A percentile compares a stretch with the other conserved stretches of the same genome.
Conservation (phyloP, 2,113 vertebrate genomes). For the Dasypus novemcinctus region DNA sequence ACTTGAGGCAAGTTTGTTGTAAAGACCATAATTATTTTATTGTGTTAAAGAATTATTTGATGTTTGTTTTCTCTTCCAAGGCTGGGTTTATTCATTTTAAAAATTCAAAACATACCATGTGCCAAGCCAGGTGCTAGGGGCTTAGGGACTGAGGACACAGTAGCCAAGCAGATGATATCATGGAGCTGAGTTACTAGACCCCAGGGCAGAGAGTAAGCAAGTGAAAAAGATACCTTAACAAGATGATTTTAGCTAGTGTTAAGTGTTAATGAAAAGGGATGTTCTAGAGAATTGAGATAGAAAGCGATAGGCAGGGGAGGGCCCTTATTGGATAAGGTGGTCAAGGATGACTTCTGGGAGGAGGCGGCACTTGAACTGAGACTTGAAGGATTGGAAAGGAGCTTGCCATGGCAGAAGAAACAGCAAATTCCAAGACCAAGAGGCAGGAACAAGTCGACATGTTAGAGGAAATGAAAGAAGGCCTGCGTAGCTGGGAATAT, state of each 20-base stretch:
- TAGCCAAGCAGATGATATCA: background rate
- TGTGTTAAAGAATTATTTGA: background rate
- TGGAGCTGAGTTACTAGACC: background rate
- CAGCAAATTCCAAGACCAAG: background rate
- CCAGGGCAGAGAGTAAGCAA: background rate
- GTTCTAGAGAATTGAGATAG: background rate
- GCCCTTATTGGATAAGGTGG: background rate
- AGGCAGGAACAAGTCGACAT: background rate
- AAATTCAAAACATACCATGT: background rate
- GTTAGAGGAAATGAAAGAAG: background rate
- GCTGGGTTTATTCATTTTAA: background rate
- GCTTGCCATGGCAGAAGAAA: background rate
- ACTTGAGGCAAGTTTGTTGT: background rate
- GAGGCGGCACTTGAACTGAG: background rate
- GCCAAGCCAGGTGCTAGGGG: background rate
- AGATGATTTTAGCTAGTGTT: background rate
- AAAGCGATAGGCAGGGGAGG: background rate
- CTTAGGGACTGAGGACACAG: accelerated
- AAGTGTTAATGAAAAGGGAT: background rate
- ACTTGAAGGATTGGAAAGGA: background rate
- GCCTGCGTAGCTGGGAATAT: background rate
- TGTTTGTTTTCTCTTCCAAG: background rate
- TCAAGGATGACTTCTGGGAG: background rate
- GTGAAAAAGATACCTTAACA: background rate
- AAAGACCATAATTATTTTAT: background rate